Base-by-base conservation (phyloP, 1,140 invertebrate species). In the Pristionchus pacificus region DNA sequence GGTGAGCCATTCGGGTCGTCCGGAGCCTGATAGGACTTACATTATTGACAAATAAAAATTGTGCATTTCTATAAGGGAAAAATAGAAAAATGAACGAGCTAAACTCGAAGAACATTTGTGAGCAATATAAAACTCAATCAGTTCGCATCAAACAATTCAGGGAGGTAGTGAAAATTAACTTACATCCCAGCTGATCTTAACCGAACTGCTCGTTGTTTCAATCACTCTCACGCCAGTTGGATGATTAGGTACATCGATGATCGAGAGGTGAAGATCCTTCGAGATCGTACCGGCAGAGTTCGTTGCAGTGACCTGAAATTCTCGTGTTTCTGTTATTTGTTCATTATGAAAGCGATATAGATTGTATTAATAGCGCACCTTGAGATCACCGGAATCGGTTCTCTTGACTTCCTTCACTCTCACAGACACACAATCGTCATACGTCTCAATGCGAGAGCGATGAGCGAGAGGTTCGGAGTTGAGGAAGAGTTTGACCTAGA, bases 221-320 rank as follows among this genome's bases (percentile, higher is more conserved):
- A 65, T 63, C 38, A 68, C 77, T 60, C 67, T 59, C 10, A 79
- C 33, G 24, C 77, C 70, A 15, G 27, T 15, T 57, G 80, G 80
- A 10, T 75, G 69, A 25, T 72, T 64, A 62, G 80, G 80, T 24
- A 78, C 79, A 49, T 80, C 80, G 28, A 81, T 61, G 57, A 82
- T 75, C 25, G 63, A 76, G 14, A 81, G 38, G 6, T 70, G 32
- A 55, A 78, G 68, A 15, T 74, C 65, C n/a, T 74, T 72, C 13
- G 71, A 60, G 28, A 75, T 67, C 29, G 70, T 75, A 30, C 80
- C 80, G 31, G 59, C 55, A 30, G 76, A 68, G 30, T 79, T 82
- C 10, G 69, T 63, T 55, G 66, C 75, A 33, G 60, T 72, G 19
- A 77, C 62, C n/a, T n/a, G n/a, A n/a, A n/a, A n/a, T n/a, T n/a